Conservation (phyloP, 2,797 vertebrate genomes). For the Tamandua tetradactyla region DNA sequence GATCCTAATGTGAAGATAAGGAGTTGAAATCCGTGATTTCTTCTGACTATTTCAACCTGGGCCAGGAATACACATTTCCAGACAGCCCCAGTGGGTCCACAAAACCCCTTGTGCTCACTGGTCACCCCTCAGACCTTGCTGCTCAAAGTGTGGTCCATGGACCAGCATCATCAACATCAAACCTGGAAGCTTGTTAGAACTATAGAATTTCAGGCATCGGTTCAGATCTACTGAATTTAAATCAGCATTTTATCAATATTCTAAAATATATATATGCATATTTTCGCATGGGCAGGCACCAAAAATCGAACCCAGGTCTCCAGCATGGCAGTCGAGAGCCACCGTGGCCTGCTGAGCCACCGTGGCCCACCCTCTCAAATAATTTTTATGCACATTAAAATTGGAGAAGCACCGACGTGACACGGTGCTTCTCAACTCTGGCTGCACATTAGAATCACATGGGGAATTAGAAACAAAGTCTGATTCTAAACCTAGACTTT, state of each 20-base stretch:
- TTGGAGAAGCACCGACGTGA: not conserved
- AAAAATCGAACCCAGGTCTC: too few relatives aligned
- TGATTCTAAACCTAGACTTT: not conserved
- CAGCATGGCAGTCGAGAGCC: too few relatives aligned
- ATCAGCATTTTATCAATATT: not conserved
- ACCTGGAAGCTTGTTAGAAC: not conserved
- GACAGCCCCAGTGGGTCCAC: not conserved
- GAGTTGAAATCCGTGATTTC: not conserved
- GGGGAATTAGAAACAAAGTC: not conserved
- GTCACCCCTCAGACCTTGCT: not conserved
- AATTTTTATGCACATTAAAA: not conserved
- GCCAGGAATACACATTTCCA: not conserved
- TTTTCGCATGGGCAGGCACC: too few relatives aligned
- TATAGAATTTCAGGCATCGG: not conserved
- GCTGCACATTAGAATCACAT: not conserved
- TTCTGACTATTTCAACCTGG: not conserved
- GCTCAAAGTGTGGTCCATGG: not conserved
- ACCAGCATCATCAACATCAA: not conserved
- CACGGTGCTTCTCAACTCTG: not conserved
- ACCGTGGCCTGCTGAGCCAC: too few relatives aligned
- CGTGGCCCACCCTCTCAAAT: too few relatives aligned
- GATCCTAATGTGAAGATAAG: not conserved
- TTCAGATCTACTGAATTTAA: not conserved
- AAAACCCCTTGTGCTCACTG: not conserved
- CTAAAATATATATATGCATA: too few relatives aligned